Evolutionary conservation across 2,888 invertebrate genomes (phyloP).

Genomic region (Meta bourneti): DNA sequence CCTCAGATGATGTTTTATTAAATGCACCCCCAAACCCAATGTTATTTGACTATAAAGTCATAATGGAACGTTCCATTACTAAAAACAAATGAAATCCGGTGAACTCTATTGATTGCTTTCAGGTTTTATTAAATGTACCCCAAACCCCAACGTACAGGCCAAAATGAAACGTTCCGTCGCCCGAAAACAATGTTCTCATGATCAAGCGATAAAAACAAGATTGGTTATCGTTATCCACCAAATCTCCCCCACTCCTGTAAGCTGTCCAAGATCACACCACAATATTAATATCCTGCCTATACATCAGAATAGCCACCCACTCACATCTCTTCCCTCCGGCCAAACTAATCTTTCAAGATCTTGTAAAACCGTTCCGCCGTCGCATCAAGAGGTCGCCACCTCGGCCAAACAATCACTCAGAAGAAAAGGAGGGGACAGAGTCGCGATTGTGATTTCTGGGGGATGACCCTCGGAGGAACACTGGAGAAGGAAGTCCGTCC

Average conservation of each 20-base stretch:
- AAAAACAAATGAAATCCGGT: too few relatives aligned
- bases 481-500: neutral
- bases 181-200: too few relatives aligned
- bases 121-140: too few relatives aligned
- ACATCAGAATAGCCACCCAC: neutral
- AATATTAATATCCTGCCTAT: neutral
- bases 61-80: too few relatives aligned
- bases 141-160: too few relatives aligned
- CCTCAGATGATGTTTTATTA: too few relatives aligned
- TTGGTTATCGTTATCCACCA: neutral
- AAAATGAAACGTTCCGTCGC: too few relatives aligned
- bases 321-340: neutral
- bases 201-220: too few relatives aligned
- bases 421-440: conserved; percentile 7
- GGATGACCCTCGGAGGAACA: conserved; percentile 13
- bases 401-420: conserved; percentile 44
- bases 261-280: neutral
- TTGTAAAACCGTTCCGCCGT: conserved; percentile 1
- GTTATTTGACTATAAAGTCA: too few relatives aligned
- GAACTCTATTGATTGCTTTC: too few relatives aligned
- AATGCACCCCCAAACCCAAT: too few relatives aligned
- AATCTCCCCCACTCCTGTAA: neutral
- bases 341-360: conserved; percentile 44
- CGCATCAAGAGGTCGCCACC: neutral
- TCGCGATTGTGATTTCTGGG: conserved; percentile 51